Evolutionary conservation across 2,113 vertebrate genomes (phyloP).

Genomic region (Tichodroma muraria): DNA sequence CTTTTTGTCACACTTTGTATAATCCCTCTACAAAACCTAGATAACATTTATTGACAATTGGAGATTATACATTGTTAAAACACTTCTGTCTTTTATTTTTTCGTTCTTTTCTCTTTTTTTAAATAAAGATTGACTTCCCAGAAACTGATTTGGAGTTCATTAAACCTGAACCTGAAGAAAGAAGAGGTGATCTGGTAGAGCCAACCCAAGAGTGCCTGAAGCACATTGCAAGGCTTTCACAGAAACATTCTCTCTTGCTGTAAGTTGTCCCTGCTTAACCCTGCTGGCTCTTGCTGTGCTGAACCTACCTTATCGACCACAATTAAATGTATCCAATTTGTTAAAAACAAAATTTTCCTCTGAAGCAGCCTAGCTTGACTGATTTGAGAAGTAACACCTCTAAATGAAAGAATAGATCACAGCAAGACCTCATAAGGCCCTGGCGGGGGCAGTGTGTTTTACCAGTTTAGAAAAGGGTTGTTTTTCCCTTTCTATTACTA

Average conservation of each 20-base stretch:
- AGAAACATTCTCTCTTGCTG: conserved; percentile 43
- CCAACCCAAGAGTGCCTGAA: conserved; percentile 42
- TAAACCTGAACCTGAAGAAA: conserved; percentile 42
- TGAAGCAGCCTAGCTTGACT: not conserved
- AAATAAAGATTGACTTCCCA: conserved; percentile 64
- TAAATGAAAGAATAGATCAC: not conserved
- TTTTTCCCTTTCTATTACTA: not conserved
- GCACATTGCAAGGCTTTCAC: conserved; percentile 48
- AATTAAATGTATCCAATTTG: not conserved
- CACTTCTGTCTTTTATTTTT: not conserved
- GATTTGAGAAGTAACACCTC: not conserved
- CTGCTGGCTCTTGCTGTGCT: not conserved
- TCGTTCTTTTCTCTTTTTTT: not conserved
- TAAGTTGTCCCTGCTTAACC: conserved; percentile 22
- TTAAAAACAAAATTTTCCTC: not conserved
- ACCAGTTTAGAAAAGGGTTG: not conserved
- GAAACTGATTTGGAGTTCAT: conserved; percentile 15
- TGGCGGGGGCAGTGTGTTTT: not conserved
- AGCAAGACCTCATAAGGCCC: not conserved
- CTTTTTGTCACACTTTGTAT: not conserved
- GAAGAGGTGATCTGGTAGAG: not conserved
- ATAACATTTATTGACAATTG: not conserved
- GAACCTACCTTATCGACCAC: not conserved
- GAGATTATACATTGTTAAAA: not conserved
- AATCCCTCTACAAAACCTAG: not conserved